Evolutionary conservation across 1,140 invertebrate genomes (phyloP).

Genomic region (Drosophila nigromelanica): DNA sequence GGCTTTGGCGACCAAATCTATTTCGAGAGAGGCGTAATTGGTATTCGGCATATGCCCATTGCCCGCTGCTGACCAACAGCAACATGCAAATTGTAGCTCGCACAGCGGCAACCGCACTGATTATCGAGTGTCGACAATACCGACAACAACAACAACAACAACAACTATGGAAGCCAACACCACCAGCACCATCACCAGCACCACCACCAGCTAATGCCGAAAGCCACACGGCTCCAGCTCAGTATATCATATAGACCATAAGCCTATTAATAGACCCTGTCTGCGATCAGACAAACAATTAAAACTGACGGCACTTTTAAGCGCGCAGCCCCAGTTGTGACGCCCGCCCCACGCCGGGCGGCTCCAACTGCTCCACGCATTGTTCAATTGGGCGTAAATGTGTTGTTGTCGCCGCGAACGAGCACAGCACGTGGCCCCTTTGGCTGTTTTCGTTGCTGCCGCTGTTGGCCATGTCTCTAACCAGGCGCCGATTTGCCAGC

Average conservation of each 20-base stretch:
- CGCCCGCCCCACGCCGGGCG: background rate
- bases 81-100: slow-evolving; percentile 38
- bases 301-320: slow-evolving; percentile 81
- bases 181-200: slow-evolving; percentile 35
- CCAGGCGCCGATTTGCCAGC: slow-evolving; percentile 10
- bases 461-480: slow-evolving; percentile 11
- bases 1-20: slow-evolving; percentile 59
- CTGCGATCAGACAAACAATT: slow-evolving; percentile 78
- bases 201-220: slow-evolving; percentile 51
- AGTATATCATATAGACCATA: slow-evolving; percentile 76
- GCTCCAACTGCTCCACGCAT: slow-evolving; percentile 14
- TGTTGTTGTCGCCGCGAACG: slow-evolving; percentile 24
- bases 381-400: slow-evolving; percentile 76
- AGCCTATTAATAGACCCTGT: slow-evolving; percentile 79
- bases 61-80: slow-evolving; percentile 21
- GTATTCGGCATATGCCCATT: slow-evolving; percentile 31
- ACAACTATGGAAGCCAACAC: background rate
- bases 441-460: background rate
- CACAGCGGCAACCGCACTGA: slow-evolving; percentile 55
- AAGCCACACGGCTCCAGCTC: slow-evolving; percentile 54
- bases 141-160: slow-evolving; percentile 20
- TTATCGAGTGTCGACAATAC: slow-evolving; percentile 57
- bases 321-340: slow-evolving; percentile 17
- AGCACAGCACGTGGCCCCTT: slow-evolving; percentile 46
- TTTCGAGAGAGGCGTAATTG: slow-evolving; percentile 65